Evolutionary conservation across 2,797 vertebrate species (phyloP).

Genomic region (Acanthurus leucopareius): DNA sequence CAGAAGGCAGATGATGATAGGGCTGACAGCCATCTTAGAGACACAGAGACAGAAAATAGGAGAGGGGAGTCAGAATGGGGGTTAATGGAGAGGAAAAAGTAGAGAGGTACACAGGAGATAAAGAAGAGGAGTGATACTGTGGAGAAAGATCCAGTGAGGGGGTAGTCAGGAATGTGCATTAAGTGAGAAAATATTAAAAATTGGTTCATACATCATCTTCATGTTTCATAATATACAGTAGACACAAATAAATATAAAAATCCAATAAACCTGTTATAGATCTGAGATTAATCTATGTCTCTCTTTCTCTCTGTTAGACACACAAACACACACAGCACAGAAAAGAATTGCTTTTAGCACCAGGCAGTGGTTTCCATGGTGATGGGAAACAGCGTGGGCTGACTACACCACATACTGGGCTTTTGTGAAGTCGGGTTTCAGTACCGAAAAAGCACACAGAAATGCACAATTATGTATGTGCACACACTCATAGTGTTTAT

Average conservation of each 20-base stretch:
- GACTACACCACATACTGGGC: slow-evolving; percentile 80
- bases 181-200: slow-evolving; percentile 2
- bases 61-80: slow-evolving; percentile 30
- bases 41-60: slow-evolving; percentile 47
- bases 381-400: slow-evolving; percentile 85
- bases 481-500: slow-evolving; percentile 13
- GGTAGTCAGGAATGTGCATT: slow-evolving; percentile 23
- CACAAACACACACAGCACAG: slow-evolving; percentile 58
- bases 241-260: slow-evolving; percentile 16
- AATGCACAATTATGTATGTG: slow-evolving; percentile 1
- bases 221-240: neutral
- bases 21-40: slow-evolving; percentile 80
- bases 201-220: slow-evolving; percentile 1
- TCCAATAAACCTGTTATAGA: slow-evolving; percentile 24
- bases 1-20: slow-evolving; percentile 87
- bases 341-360: slow-evolving; percentile 77
- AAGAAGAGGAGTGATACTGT: slow-evolving; percentile 22
- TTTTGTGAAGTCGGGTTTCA: slow-evolving; percentile 79
- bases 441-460: slow-evolving; percentile 58
- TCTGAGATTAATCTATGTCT: slow-evolving; percentile 36
- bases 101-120: slow-evolving; percentile 30
- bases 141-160: slow-evolving; percentile 22
- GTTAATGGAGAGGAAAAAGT: slow-evolving; percentile 28
- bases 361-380: slow-evolving; percentile 84
- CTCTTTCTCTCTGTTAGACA: slow-evolving; percentile 23